phyloP scores from a whole-genome alignment of 2,113 vertebrate genomes.

The Tapirus terrestris region DNA sequence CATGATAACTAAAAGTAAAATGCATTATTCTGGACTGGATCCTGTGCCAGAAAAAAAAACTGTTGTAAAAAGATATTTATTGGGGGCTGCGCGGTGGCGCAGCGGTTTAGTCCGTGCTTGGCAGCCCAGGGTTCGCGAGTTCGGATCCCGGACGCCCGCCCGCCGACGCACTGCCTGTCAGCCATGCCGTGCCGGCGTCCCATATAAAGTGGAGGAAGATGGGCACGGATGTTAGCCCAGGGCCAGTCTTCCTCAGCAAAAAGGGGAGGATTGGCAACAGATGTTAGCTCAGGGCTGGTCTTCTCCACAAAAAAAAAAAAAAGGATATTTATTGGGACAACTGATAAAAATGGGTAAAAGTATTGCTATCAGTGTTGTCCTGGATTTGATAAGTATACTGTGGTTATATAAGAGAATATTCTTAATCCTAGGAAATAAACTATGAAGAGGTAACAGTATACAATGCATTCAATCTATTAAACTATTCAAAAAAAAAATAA shows the following conservation, averaged over 20 bases:
- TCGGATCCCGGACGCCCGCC: too few species aligned
- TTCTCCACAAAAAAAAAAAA: constrained; percentile 25
- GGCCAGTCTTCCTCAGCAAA: too few species aligned
- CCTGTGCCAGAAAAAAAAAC: neutral
- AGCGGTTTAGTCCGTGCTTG: too few species aligned
- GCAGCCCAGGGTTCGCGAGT: too few species aligned
- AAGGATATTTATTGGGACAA: neutral
- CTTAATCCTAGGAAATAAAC: neutral
- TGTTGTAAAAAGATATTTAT: neutral
- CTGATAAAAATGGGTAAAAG: constrained; percentile 16
- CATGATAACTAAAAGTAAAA: neutral
- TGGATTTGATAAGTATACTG: neutral
- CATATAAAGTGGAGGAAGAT: too few species aligned
- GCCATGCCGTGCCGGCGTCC: too few species aligned
- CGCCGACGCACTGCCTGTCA: too few species aligned
- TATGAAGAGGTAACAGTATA: neutral
- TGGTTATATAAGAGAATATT: constrained; percentile 14
- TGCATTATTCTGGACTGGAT: neutral
- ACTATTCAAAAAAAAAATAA: constrained; percentile 2
- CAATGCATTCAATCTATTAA: neutral
- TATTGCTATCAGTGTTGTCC: neutral
- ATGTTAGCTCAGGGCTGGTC: too few species aligned
- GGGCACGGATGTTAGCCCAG: too few species aligned
- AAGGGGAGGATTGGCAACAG: too few species aligned
- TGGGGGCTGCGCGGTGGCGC: too few species aligned